phyloP scores from a whole-genome alignment of 30 jellyfish, hydroid and myxozoan genomes.

The Aurelia sp. region DNA sequence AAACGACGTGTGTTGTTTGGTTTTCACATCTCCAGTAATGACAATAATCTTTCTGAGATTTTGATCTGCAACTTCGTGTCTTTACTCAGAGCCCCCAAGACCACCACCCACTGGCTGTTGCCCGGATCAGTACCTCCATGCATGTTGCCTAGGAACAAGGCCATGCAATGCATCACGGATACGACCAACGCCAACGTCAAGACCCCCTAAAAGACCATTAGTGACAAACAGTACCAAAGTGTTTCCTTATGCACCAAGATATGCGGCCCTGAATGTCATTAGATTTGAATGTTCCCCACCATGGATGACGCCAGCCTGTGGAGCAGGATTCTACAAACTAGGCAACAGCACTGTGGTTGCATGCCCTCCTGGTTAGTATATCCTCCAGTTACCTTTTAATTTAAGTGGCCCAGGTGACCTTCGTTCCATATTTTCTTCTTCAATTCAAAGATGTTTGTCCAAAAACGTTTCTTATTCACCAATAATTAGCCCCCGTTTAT shows the following conservation, averaged over 20 bases:
- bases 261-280: not conserved
- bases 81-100: constrained; percentile 61
- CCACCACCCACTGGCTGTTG: constrained; percentile 68
- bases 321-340: constrained; percentile 42
- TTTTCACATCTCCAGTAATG: too few species aligned
- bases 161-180: constrained; percentile 43
- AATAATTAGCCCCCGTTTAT: too few species aligned
- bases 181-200: not conserved
- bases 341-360: constrained; percentile 30
- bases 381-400: too few species aligned
- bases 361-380: constrained; percentile 64
- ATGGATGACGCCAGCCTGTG: constrained; percentile 72
- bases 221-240: not conserved
- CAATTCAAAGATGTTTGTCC: too few species aligned
- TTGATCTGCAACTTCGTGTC: too few species aligned
- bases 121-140: constrained; percentile 29
- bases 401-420: too few species aligned
- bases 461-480: too few species aligned
- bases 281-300: constrained; percentile 72
- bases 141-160: constrained; percentile 44
- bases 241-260: not conserved
- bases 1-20: too few species aligned
- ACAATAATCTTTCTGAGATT: too few species aligned
- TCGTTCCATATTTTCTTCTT: too few species aligned
- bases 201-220: not conserved